Conservation (phyloP, 1,140 invertebrate genomes). For the Hermatobates lingyangjiaoensis region DNA sequence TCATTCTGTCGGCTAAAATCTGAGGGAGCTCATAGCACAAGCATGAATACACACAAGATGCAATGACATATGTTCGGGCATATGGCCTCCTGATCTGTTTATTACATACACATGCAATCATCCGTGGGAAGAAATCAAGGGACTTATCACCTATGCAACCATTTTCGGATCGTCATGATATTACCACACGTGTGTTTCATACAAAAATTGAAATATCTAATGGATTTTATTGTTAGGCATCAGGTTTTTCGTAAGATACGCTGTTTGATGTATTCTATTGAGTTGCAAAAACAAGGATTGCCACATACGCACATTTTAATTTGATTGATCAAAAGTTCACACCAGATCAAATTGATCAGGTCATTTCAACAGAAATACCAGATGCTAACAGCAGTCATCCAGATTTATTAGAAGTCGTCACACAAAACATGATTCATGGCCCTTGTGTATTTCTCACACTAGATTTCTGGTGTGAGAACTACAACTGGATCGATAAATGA, state of each 20-base stretch:
- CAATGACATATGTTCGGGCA: constrained; percentile 2
- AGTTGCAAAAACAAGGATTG: constrained; percentile 32
- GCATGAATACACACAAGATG: constrained; percentile 5
- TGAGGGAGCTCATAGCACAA: background rate
- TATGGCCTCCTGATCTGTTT: constrained; percentile 18
- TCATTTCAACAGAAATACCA: constrained; percentile 25
- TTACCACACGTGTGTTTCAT: constrained; percentile 28
- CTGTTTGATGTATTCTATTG: constrained; percentile 24
- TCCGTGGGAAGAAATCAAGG: constrained; percentile 20
- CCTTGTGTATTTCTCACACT: constrained; percentile 22
- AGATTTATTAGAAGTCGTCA: constrained; percentile 23
- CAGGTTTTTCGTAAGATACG: constrained; percentile 21
- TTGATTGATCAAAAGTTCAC: constrained; percentile 15
- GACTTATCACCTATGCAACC: constrained; percentile 18
- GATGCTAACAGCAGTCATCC: constrained; percentile 21
- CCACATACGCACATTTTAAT: constrained; percentile 22
- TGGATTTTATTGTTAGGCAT: constrained; percentile 24
- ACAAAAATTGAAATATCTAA: constrained; percentile 26
- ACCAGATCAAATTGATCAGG: constrained; percentile 15
- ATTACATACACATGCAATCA: constrained; percentile 27
- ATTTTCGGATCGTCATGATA: constrained; percentile 21
- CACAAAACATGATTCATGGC: constrained; percentile 29
- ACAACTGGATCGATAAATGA: constrained; percentile 15
- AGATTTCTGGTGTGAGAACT: constrained; percentile 23
- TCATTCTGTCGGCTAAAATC: too few relatives aligned